phyloP scores from a whole-genome alignment of 2,888 invertebrate genomes.

The Drosophila robusta region DNA sequence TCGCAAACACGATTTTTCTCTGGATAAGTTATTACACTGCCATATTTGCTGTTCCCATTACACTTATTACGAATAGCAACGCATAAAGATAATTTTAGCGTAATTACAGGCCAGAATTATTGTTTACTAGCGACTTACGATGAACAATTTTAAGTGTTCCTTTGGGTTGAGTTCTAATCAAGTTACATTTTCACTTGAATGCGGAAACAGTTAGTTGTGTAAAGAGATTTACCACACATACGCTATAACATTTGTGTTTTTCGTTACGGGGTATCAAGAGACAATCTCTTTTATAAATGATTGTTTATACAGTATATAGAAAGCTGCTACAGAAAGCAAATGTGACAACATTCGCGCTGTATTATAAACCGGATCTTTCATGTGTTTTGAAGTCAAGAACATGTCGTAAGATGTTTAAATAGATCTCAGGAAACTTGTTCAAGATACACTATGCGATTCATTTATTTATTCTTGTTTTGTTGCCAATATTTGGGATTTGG shows the following conservation, averaged over 20 bases:
- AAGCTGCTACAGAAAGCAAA: conserved; percentile 10
- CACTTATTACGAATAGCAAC: neutral
- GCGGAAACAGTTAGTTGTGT: neutral
- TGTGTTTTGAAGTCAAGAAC: conserved; percentile 4
- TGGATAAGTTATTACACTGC: conserved; percentile 16
- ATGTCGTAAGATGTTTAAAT: conserved; percentile 5
- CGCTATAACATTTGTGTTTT: neutral
- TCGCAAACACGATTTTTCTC: conserved; percentile 3
- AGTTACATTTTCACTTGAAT: neutral
- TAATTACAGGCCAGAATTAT: neutral
- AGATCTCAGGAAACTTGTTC: neutral
- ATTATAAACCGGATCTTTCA: conserved; percentile 28
- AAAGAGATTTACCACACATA: neutral
- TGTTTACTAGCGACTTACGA: neutral
- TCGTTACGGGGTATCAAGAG: neutral
- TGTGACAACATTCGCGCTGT: conserved; percentile 1
- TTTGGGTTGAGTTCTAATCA: neutral
- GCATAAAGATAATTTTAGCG: no score
- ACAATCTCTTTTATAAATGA: conserved; percentile 29
- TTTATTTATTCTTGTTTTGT: no score
- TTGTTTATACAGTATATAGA: conserved; percentile 13
- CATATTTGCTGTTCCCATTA: conserved; percentile 26
- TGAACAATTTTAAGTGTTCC: neutral
- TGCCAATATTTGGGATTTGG: neutral
- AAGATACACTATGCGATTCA: neutral